Evolutionary conservation across 2,888 invertebrate genomes (phyloP), one percentile per base, ranked within the genome.

Genomic region (Trachelus iudaicus): DNA sequence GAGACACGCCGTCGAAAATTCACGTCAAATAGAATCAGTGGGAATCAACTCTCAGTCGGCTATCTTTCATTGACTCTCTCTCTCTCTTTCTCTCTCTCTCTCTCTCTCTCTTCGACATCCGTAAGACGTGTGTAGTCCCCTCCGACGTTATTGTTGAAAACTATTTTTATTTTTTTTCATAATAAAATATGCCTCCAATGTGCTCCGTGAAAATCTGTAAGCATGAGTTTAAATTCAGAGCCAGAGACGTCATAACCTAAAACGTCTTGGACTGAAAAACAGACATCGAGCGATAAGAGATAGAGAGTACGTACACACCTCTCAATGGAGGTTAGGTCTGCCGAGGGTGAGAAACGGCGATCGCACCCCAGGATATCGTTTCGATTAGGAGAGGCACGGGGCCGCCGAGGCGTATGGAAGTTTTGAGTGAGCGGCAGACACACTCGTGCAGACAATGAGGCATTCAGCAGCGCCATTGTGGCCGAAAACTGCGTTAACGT

Each of bases 401-500:
- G 56, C 56, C 23, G 80, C 23, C 75, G 71, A 81, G 85, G 89
- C 83, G 86, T 85, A 86, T 86, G 86, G 85, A 89, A 89, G 86
- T 89, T 88, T 89, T 86, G 89, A 89, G 88, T 88, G 85, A 88
- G 88, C 87, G 87, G 87, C 86, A 85, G 85, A 15, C 56, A 56
- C 56, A 56, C 56, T 86, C 84, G 86, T 75, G 82, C 86, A 85
- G 87, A 90, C 90, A 90, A 90, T 90, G 88, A 90, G 86, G 87
- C 87, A 90, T 90, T 90, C 89, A 90, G 80, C 69, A 79, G 79
- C 80, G 80, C 78, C 85, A 87, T 89, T 89, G 88, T 88, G 84
- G 84, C 81, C 80, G 87, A 89, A 86, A 90, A 90, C 89, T 88
- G 85, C 87, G 88, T 90, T 90, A 90, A 85, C 87, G 88, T 89